These are phyloP conservation scores for Drosophila paracracens DNA, from an alignment of 2,888 invertebrate genomes.

Conservation along the genomic window DNA sequence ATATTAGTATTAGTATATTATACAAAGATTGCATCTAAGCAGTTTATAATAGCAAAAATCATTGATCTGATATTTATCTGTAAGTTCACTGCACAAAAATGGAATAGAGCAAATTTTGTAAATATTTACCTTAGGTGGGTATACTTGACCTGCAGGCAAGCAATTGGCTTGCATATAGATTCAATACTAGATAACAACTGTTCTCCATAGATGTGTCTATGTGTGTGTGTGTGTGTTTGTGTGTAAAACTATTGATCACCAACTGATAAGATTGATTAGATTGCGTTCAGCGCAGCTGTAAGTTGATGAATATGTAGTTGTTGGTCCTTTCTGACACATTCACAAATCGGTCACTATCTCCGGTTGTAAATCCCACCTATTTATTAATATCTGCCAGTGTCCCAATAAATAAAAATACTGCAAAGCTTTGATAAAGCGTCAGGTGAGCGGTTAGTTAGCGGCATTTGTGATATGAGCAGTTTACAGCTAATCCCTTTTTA, in stretches of 20 bases:
- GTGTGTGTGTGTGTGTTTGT: neutral
- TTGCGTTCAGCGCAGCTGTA: constrained; percentile 30
- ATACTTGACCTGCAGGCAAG: constrained; percentile 31
- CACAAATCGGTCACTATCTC: constrained; percentile 16
- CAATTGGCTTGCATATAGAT: constrained; percentile 23
- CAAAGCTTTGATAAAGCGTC: neutral
- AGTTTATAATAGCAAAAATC: neutral
- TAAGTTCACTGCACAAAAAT: constrained; percentile 14
- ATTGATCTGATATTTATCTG: constrained; percentile 29
- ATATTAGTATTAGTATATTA: too few relatives aligned
- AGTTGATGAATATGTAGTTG: neutral
- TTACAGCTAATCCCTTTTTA: neutral
- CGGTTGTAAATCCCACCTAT: neutral
- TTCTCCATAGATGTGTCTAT: neutral
- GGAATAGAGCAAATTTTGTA: neutral
- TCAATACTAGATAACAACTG: constrained; percentile 42
- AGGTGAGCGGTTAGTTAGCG: neutral
- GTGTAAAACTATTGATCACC: constrained; percentile 36
- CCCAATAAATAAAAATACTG: neutral
- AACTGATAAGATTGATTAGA: constrained; percentile 61
- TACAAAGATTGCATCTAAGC: neutral
- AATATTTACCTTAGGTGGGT: constrained; percentile 1
- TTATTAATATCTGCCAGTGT: constrained; percentile 6
- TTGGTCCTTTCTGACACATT: constrained; percentile 11
- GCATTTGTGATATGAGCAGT: constrained; percentile 30